Conservation (phyloP, 2,888 invertebrate species). For the Drosophila limbata region DNA sequence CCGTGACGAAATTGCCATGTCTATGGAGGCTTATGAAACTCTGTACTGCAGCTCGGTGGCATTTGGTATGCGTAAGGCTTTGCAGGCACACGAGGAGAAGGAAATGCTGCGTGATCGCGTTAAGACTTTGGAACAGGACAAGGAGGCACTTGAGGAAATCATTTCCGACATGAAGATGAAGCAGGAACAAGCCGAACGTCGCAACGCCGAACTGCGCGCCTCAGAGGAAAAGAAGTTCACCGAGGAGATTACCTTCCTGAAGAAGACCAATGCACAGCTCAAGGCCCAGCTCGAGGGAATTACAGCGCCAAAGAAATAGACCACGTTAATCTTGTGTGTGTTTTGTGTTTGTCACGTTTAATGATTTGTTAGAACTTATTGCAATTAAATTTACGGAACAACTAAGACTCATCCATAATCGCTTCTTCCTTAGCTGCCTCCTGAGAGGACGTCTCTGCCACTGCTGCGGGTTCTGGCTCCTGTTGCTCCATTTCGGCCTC, state of each 20-base stretch:
- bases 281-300: slow-evolving; percentile 98
- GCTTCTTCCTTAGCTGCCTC: slow-evolving; percentile 5
- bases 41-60: slow-evolving; percentile 98
- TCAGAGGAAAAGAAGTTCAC: slow-evolving; percentile 96
- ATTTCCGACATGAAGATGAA: slow-evolving; percentile 89
- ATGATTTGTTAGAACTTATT: slow-evolving; percentile 54
- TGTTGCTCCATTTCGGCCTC: slow-evolving; percentile 57
- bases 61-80: slow-evolving; percentile 98
- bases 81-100: slow-evolving; percentile 91
- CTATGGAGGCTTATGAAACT: slow-evolving; percentile 98
- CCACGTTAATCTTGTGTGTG: slow-evolving; percentile 6
- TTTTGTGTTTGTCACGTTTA: slow-evolving; percentile 44
- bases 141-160: slow-evolving; percentile 84
- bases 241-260: slow-evolving; percentile 96
- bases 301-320: slow-evolving; percentile 95
- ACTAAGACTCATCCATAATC: slow-evolving; percentile 25
- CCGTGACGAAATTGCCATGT: slow-evolving; percentile 98
- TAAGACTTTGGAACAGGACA: slow-evolving; percentile 88
- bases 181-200: slow-evolving; percentile 93
- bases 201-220: slow-evolving; percentile 92
- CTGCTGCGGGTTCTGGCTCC: slow-evolving; percentile 13
- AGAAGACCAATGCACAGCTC: slow-evolving; percentile 96
- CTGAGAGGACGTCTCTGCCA: slow-evolving; percentile 7
- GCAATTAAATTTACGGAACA: slow-evolving; percentile 54
- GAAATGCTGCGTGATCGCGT: slow-evolving; percentile 92